A percentile compares a stretch with the other conserved stretches of the same genome.
These are phyloP conservation scores for Menura novaehollandiae DNA, from an alignment of 2,113 vertebrate species.

Conservation along the genomic window DNA sequence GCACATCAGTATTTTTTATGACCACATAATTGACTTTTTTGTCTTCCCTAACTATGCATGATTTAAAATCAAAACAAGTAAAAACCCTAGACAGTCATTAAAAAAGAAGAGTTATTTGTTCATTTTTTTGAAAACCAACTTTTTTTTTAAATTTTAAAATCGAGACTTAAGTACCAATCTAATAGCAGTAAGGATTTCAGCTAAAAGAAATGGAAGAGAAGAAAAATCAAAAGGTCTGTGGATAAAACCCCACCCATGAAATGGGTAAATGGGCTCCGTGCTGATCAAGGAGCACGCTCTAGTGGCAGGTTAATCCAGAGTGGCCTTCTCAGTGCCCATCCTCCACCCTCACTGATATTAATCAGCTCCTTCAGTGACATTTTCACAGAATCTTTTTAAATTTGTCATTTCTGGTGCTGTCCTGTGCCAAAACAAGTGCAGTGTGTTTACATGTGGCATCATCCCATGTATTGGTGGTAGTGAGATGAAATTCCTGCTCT, in stretches of 20 bases:
- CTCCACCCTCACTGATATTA: not conserved
- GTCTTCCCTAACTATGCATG: not conserved
- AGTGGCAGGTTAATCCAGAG: not conserved
- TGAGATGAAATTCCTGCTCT: not conserved
- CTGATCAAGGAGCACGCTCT: not conserved
- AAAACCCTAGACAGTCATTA: not conserved
- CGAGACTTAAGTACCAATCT: not conserved
- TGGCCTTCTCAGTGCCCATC: not conserved
- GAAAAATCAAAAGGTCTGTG: not conserved
- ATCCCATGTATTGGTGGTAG: not conserved
- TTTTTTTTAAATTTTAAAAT: not conserved
- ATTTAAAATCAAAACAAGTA: not conserved
- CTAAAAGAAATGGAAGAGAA: not conserved
- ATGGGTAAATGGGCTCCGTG: accelerated
- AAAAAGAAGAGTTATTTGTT: not conserved
- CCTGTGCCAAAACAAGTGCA: not conserved
- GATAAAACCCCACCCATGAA: accelerated
- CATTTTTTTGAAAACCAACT: not conserved
- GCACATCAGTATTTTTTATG: not conserved
- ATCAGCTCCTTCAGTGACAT: not conserved
- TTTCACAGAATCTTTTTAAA: not conserved
- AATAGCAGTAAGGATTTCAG: not conserved
- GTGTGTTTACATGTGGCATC: not conserved
- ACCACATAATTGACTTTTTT: not conserved
- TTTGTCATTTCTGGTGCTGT: not conserved